Evolutionary conservation across 2,888 invertebrate genomes (phyloP), one percentile per base, ranked within the genome.

Genomic region (Lycaena phlaeas): DNA sequence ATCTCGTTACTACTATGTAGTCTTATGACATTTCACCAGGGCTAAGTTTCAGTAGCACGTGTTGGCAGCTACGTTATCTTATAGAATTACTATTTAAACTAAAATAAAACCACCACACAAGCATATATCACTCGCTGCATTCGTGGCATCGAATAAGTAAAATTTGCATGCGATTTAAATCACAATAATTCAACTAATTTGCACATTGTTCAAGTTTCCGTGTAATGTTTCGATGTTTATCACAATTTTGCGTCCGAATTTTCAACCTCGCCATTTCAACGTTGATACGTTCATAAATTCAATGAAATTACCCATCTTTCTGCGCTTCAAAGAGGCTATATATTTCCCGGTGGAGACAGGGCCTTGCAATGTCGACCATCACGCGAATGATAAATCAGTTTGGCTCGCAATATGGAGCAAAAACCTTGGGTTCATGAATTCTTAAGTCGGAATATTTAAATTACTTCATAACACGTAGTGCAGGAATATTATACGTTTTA

Each of bases 271-370:
- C 68, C 68, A 69, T 76, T 70, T 69, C 66, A 61, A 57, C 64
- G 64, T 63, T 72, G 75, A 75, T 76, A 75, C 74, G 72, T 69
- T 70, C 76, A 81, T 81, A 82, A 79, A 79, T 81, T 74, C 76
- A 68, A 70, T 76, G 74, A 78, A 79, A 81, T 81, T 76, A 78
- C 77, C 77, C 75, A 79, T 81, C 73, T 76, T 78, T 82, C 74
- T 72, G 68, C 65, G 75, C 70, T 78, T 78, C 82, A 77, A 78
- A 76, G 72, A 68, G 76, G 69, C 68, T 68, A 76, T 82, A 79
- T 79, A 78, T 81, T 72, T 73, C 57, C 59, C 60, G 57, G 57
- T 62, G 61, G 68, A 70, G 76, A 74, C 76, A 71, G 68, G 69
- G 66, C 65, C 68, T 71, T 68, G 68, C 72, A 67, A 72, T 74